These are phyloP conservation scores for Drusus annulatus DNA, from an alignment of 1,140 invertebrate species.

Conservation along the genomic window DNA sequence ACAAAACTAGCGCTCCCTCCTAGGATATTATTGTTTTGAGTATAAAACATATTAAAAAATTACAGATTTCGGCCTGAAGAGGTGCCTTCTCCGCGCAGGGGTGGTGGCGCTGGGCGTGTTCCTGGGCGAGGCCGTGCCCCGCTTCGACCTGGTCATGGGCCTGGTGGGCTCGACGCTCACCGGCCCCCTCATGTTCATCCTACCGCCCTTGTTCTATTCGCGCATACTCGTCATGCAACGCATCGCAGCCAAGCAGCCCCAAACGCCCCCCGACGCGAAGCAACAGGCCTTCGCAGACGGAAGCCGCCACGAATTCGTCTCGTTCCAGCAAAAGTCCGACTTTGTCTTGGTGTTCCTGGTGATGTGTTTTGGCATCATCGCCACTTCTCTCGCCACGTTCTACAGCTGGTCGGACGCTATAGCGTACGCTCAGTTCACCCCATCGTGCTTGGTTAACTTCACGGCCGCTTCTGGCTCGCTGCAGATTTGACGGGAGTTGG, in stretches of 20 bases:
- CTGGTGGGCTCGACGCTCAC: slow-evolving; percentile 89
- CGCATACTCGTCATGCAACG: slow-evolving; percentile 70
- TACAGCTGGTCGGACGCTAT: slow-evolving; percentile 75
- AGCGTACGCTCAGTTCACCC: slow-evolving; percentile 73
- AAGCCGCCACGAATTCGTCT: not conserved
- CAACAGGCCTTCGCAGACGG: not conserved
- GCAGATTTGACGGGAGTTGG: not conserved
- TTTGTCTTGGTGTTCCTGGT: slow-evolving; percentile 68
- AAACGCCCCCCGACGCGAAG: no score
- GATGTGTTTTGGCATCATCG: slow-evolving; percentile 71
- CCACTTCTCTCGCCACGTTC: slow-evolving; percentile 75
- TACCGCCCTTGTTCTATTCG: slow-evolving; percentile 88
- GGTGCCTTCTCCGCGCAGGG: slow-evolving; percentile 81
- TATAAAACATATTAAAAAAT: no score
- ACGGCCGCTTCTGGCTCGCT: slow-evolving; percentile 62
- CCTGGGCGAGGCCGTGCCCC: slow-evolving; percentile 86
- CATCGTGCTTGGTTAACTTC: slow-evolving; percentile 77
- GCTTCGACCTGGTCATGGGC: slow-evolving; percentile 92
- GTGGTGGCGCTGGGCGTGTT: slow-evolving; percentile 82
- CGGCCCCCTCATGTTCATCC: slow-evolving; percentile 86
- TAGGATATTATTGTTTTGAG: no score
- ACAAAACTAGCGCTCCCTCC: no score
- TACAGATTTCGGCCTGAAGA: slow-evolving; percentile 84
- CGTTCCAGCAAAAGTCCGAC: slow-evolving; percentile 61
- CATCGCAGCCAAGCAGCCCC: not conserved